Conservation (phyloP, 2,797 vertebrate species). For the Psittacula echo region DNA sequence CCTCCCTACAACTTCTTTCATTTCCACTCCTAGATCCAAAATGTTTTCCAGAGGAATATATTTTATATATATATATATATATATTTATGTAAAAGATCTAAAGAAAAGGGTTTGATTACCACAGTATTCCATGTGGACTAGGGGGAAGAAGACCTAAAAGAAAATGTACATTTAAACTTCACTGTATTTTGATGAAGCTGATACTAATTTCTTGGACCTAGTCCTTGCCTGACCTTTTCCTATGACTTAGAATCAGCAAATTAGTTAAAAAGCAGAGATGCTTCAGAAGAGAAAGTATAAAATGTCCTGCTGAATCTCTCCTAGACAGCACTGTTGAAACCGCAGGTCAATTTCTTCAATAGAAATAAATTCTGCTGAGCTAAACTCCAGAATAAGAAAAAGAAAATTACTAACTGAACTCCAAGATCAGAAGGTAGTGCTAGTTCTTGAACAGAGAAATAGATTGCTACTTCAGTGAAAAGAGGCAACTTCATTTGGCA, state of each 20-base stretch:
- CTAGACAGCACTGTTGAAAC: neutral
- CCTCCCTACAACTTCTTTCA: neutral
- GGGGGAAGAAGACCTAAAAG: neutral
- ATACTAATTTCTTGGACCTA: neutral
- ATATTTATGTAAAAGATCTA: neutral
- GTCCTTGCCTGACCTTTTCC: neutral
- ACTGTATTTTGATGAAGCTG: neutral
- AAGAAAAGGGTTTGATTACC: neutral
- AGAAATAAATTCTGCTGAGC: neutral
- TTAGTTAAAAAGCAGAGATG: conserved; percentile 33
- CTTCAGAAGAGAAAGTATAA: neutral
- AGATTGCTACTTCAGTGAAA: neutral
- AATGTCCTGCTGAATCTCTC: neutral
- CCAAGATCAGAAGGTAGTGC: neutral
- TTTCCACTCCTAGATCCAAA: neutral
- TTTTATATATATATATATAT: neutral
- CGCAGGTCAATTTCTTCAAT: neutral
- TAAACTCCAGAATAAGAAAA: neutral
- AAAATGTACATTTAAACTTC: neutral
- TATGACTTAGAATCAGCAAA: neutral
- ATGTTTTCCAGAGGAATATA: neutral
- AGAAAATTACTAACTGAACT: neutral
- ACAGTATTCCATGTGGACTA: neutral
- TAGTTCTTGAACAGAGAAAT: neutral
- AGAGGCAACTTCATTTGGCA: neutral